Evolutionary conservation across 2,888 invertebrate species (phyloP), one percentile per base, ranked within the genome.

Genomic region (Resseliella maxima): DNA sequence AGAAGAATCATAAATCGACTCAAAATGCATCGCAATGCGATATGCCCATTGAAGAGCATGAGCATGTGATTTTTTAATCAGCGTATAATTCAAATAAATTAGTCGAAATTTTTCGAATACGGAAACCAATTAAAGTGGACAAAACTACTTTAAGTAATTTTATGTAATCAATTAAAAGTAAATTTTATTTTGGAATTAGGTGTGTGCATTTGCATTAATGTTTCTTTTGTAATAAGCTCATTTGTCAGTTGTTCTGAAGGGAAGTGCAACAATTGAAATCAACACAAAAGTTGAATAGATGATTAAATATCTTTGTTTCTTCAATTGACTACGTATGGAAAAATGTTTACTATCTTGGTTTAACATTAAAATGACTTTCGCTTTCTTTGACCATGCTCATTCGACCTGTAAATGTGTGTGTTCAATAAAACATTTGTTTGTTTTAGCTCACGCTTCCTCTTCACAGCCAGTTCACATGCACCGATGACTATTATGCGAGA

Each of bases 351-450:
- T 72, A 31, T 12, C 31, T 35, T 12, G 72, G n/a, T 35, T 72
- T 15, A 5, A 2, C 72, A 15, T 35, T 72, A n/a, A 72, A 72
- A 72, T 72, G 31, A 72, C 72, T 72, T 72, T 72, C 72, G 72
- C 72, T 72, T 72, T 72, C 72, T 72, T 72, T 72, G 72, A 72
- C 72, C 35, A 72, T 24, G 27, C 27, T 59, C 15, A 27, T 59
- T 72, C 31, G 72, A 24, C 24, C 59, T 15, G 46, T 18, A 50
- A 50, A 35, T 72, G 72, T 72, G 12, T 72, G 1, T 24, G 59
- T 8, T 12, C 10, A 24, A 31, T 27, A 3, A 12, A 12, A 12
- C 72, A 18, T 31, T 72, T 72, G 72, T 72, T 72, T 72, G 72
- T 72, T 72, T 72, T 72, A 31, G 15, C 31, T 31, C 5, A 35